phyloP scores from a whole-genome alignment of 2,113 vertebrate species.

The Sorex fumeus region DNA sequence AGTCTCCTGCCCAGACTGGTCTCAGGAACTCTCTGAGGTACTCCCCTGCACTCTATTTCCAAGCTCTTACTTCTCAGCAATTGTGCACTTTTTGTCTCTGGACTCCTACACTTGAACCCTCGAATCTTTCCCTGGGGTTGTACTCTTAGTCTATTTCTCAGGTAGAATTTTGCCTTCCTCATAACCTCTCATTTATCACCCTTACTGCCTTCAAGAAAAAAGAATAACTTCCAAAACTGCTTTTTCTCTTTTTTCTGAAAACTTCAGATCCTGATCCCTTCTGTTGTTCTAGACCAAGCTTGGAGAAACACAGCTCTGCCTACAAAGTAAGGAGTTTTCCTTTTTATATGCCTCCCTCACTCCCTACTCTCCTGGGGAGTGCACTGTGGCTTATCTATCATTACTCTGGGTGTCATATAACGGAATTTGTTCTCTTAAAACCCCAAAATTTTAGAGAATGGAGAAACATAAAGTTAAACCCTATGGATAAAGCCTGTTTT shows the following conservation, averaged over 20 bases:
- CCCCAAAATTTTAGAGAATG: slow-evolving; percentile 36
- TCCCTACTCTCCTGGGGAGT: background rate
- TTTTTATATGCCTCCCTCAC: background rate
- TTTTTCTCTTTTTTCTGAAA: slow-evolving; percentile 23
- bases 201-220: slow-evolving; percentile 38
- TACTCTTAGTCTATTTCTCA: background rate
- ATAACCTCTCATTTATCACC: slow-evolving; percentile 35
- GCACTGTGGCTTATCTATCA: background rate
- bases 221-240: slow-evolving; percentile 7
- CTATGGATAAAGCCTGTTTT: background rate
- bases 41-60: slow-evolving; percentile 56
- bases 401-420: slow-evolving; percentile 31
- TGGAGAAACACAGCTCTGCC: background rate
- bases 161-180: slow-evolving; percentile 35
- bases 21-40: slow-evolving; percentile 63
- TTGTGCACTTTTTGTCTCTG: slow-evolving; percentile 64
- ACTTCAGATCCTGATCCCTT: slow-evolving; percentile 34
- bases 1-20: slow-evolving; percentile 59
- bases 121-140: background rate
- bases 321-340: background rate
- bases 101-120: background rate
- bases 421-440: slow-evolving; percentile 48
- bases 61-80: slow-evolving; percentile 50
- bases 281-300: slow-evolving; percentile 4
- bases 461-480: slow-evolving; percentile 32